Conservation (phyloP, 2,797 vertebrate species). For the Melanotaenia boesemani region DNA sequence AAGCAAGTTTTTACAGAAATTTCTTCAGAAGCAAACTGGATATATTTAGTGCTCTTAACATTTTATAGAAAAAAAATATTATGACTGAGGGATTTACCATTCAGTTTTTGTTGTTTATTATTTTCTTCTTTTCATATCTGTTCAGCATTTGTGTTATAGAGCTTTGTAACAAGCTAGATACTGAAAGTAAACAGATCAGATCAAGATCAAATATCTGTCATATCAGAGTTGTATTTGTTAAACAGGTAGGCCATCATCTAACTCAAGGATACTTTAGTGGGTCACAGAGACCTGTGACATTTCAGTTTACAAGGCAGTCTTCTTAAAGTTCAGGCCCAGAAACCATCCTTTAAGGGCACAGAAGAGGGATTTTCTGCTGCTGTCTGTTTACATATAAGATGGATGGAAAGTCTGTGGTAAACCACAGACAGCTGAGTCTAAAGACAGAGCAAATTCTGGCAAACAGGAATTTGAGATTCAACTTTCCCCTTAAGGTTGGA, state of each 20-base stretch:
- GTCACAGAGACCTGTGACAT: conserved; percentile 48
- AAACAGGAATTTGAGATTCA: conserved; percentile 22
- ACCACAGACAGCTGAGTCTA: conserved; percentile 36
- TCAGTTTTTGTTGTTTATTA: background rate
- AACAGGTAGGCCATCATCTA: background rate
- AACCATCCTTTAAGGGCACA: conserved; percentile 25
- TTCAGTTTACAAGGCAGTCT: conserved; percentile 35
- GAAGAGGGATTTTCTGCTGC: conserved; percentile 26
- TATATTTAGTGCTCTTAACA: conserved; percentile 65
- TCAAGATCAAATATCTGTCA: conserved; percentile 16
- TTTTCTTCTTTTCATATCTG: conserved; percentile 14
- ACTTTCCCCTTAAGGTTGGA: conserved; percentile 47
- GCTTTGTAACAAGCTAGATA: conserved; percentile 5
- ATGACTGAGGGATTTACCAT: conserved; percentile 67
- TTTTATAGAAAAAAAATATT: conserved; percentile 63
- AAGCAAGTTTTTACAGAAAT: conserved; percentile 68
- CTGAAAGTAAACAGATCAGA: conserved; percentile 9
- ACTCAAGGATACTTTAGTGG: conserved; percentile 25
- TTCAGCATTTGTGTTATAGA: conserved; percentile 49
- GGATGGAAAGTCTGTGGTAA: conserved; percentile 48
- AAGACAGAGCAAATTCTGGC: conserved; percentile 27
- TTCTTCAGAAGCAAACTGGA: conserved; percentile 56
- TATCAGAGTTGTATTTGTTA: background rate
- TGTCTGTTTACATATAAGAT: conserved; percentile 36
- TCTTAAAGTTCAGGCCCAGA: conserved; percentile 40